Evolutionary conservation across 2,797 vertebrate species (phyloP).

Genomic region (Rhinichthys osculus): DNA sequence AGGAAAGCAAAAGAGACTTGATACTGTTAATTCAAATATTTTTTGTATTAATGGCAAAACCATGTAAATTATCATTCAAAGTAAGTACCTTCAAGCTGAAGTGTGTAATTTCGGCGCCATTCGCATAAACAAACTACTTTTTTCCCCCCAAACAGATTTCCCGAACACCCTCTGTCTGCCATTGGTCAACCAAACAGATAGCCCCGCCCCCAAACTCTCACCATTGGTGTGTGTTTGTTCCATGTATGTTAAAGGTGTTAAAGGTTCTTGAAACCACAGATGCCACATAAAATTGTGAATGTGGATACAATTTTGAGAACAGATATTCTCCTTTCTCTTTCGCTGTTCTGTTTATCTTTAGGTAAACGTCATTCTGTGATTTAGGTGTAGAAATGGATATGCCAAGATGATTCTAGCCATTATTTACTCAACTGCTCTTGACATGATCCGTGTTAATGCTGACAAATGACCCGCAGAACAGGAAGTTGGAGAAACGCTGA

Average conservation of each 20-base stretch:
- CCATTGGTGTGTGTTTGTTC: not conserved
- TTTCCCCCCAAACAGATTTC: not conserved
- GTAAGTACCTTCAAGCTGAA: not conserved
- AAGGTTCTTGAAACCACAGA: too few species aligned
- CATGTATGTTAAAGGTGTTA: too few species aligned
- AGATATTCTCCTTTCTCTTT: constrained; percentile 50
- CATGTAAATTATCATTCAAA: not conserved
- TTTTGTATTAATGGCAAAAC: not conserved
- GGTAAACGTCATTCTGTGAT: constrained; percentile 68
- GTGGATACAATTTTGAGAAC: not conserved
- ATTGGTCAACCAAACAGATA: not conserved
- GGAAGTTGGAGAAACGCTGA: constrained; percentile 65
- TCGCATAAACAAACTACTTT: not conserved
- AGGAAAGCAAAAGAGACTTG: constrained; percentile 47
- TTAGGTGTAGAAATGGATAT: constrained; percentile 76
- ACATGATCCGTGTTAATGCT: constrained; percentile 83
- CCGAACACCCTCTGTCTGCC: not conserved
- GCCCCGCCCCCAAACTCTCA: not conserved
- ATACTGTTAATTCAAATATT: not conserved
- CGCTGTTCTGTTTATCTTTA: constrained; percentile 69
- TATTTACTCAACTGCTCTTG: constrained; percentile 84
- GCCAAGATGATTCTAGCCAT: constrained; percentile 55
- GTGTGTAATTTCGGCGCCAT: not conserved
- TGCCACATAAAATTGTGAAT: not conserved
- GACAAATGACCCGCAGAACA: constrained; percentile 82